A percentile compares a stretch with the other conserved stretches of the same genome.
Evolutionary conservation across 1,140 invertebrate genomes (phyloP).

Genomic region (Drosophila takahashii): DNA sequence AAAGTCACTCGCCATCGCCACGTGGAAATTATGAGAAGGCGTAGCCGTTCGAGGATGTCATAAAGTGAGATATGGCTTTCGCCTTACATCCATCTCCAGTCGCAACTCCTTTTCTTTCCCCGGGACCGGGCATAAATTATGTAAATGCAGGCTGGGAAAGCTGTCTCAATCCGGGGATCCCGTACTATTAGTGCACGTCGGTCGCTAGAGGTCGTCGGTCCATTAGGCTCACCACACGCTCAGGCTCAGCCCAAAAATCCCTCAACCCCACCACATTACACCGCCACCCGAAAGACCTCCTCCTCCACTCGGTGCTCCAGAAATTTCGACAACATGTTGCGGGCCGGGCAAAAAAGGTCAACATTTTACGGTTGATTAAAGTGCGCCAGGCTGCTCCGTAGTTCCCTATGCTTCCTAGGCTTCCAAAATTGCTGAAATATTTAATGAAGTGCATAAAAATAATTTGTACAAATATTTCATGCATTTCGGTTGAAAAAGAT

Average conservation of each 20-base stretch:
- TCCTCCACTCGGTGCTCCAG: constrained; percentile 2
- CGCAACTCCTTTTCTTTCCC: constrained; percentile 11
- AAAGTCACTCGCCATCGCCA: constrained; percentile 67
- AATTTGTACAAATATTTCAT: constrained; percentile 82
- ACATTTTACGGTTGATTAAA: constrained; percentile 83
- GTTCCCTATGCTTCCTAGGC: constrained; percentile 13
- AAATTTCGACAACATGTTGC: constrained; percentile 79
- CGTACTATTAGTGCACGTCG: constrained; percentile 48
- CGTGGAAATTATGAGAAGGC: constrained; percentile 70
- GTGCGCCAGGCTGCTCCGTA: constrained; percentile 57
- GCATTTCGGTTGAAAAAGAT: constrained; percentile 75
- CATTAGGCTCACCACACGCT: constrained; percentile 73
- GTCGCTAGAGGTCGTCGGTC: constrained; percentile 16
- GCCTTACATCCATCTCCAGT: constrained; percentile 1
- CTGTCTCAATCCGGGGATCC: constrained; percentile 15
- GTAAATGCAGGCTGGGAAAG: constrained; percentile 57
- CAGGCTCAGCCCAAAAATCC: constrained; percentile 17
- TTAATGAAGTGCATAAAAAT: constrained; percentile 84
- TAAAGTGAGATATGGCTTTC: constrained; percentile 72
- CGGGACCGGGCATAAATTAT: constrained; percentile 64
- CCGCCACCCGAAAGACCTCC: constrained; percentile 2
- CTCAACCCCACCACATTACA: constrained; percentile 15
- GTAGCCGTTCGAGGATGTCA: constrained; percentile 56
- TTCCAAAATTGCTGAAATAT: constrained; percentile 78
- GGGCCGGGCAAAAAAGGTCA: constrained; percentile 70